Percentiles rank a stretch among this genome's conserved stretches.
Conservation (phyloP, 2,888 invertebrate genomes). For the Tipula lateralis region DNA sequence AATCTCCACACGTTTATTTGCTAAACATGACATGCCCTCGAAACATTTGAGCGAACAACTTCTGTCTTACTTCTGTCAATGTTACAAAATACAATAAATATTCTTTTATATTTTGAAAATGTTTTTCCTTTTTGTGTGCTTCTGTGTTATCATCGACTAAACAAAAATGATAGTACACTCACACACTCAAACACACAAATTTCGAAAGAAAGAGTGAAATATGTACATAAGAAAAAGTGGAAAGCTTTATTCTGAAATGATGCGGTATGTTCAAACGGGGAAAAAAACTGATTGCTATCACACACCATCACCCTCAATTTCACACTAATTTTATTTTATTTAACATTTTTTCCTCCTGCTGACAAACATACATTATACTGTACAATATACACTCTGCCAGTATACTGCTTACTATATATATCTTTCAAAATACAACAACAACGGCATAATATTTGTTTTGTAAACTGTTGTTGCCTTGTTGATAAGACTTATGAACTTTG, state of each 20-base stretch:
- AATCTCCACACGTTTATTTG: neutral
- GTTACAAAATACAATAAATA: neutral
- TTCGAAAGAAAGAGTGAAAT: neutral
- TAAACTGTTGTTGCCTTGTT: conserved; percentile 27
- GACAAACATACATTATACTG: neutral
- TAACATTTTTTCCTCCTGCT: neutral
- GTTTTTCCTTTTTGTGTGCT: neutral
- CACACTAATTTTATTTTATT: conserved; percentile 24
- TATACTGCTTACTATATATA: neutral
- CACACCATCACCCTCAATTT: conserved; percentile 24
- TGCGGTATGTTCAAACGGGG: neutral
- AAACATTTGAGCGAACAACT: neutral
- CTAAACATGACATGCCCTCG: neutral
- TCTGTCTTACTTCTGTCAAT: conserved; percentile 24
- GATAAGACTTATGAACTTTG: conserved; percentile 29
- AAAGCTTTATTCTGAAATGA: neutral
- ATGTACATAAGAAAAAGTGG: neutral
- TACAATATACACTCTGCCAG: neutral
- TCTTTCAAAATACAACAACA: conserved; percentile 8
- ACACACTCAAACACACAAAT: neutral
- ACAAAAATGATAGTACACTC: neutral
- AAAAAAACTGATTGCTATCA: neutral
- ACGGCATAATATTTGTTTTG: neutral
- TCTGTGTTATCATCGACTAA: neutral
- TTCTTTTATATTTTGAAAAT: neutral